A percentile compares a stretch with the other conserved stretches of the same genome.
phyloP scores from a whole-genome alignment of 2,113 vertebrate species.

The Ptychochromis oligacanthus region DNA sequence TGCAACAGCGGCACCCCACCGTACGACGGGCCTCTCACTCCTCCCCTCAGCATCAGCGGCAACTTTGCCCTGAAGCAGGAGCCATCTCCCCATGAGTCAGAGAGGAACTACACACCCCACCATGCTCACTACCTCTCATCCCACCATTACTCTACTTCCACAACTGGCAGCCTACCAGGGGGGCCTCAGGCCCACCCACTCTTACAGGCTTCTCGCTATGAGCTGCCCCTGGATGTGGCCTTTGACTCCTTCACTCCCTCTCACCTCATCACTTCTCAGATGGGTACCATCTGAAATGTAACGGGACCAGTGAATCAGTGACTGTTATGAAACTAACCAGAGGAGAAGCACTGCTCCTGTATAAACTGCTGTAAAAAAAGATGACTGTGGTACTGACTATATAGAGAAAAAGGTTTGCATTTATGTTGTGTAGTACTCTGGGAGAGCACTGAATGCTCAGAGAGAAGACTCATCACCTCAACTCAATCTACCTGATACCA shows the following conservation, averaged over 20 bases:
- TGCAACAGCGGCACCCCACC: constrained; percentile 85
- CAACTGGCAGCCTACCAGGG: constrained; percentile 75
- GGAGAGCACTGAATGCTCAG: constrained; percentile 44
- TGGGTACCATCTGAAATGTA: constrained; percentile 82
- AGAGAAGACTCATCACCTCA: constrained; percentile 57
- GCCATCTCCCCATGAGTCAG: constrained; percentile 86
- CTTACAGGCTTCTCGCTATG: constrained; percentile 86
- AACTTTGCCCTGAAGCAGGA: constrained; percentile 96
- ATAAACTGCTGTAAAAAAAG: constrained; percentile 36
- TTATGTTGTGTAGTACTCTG: constrained; percentile 49
- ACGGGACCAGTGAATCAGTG: constrained; percentile 72
- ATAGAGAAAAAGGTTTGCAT: constrained; percentile 53
- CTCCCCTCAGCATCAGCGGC: constrained; percentile 92
- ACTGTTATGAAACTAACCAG: neutral
- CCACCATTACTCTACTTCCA: constrained; percentile 78
- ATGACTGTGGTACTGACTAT: constrained; percentile 16
- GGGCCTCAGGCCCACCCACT: constrained; percentile 83
- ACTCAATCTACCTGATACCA: constrained; percentile 72
- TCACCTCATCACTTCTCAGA: constrained; percentile 84
- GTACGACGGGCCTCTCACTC: constrained; percentile 93
- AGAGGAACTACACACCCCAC: constrained; percentile 84
- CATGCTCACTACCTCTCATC: constrained; percentile 79
- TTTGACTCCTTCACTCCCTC: constrained; percentile 87
- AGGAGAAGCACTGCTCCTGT: neutral
- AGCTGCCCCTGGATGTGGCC: constrained; percentile 89